These are phyloP conservation scores for Labia minor DNA, from an alignment of 2,888 invertebrate species.

Conservation along the genomic window DNA sequence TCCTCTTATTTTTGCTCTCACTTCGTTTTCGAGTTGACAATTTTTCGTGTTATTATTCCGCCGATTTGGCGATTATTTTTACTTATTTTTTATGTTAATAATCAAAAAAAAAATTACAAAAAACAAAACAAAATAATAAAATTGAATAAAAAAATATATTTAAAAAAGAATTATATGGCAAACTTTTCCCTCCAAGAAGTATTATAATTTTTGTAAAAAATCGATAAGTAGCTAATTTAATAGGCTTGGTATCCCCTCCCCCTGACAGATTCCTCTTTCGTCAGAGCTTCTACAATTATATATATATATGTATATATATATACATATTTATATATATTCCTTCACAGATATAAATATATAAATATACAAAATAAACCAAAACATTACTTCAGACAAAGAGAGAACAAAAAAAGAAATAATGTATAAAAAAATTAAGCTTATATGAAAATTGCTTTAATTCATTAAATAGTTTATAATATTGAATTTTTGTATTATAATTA, in stretches of 20 bases:
- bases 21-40: neutral
- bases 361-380: too few species aligned
- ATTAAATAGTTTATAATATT: too few species aligned
- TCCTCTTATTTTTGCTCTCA: too few species aligned
- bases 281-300: neutral
- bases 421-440: too few species aligned
- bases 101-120: constrained; percentile 3
- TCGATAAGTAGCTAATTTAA: constrained; percentile 13
- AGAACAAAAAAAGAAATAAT: too few species aligned
- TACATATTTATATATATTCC: too few species aligned
- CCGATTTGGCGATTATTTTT: neutral
- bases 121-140: neutral
- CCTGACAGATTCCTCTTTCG: neutral
- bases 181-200: constrained; percentile 13
- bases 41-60: constrained; percentile 2
- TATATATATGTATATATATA: too few species aligned
- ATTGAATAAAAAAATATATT: too few species aligned
- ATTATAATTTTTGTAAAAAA: constrained; percentile 9
- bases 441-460: too few species aligned
- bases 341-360: too few species aligned
- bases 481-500: too few species aligned
- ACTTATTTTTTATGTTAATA: neutral
- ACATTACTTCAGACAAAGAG: too few species aligned
- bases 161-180: constrained; percentile 2
- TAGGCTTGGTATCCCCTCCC: neutral